Conservation (phyloP, 2,797 vertebrate species). For the Tenualosa thibaudeaui region DNA sequence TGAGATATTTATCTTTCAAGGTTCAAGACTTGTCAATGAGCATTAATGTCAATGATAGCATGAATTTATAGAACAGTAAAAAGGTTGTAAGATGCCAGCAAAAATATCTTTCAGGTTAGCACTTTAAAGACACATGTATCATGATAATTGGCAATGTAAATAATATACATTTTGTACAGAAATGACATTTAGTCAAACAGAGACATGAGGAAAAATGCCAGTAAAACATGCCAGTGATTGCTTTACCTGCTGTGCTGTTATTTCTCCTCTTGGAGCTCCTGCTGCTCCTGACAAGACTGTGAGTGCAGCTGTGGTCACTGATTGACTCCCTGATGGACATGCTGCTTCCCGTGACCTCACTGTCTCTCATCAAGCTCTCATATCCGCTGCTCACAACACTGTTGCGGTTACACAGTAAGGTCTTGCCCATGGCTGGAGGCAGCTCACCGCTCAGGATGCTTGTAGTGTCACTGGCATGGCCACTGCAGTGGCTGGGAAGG, state of each 20-base stretch:
- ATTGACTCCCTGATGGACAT: conserved; percentile 89
- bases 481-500: conserved; percentile 82
- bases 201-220: not conserved
- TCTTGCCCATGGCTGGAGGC: conserved; percentile 97
- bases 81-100: not conserved
- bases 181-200: not conserved
- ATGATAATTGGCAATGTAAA: not conserved
- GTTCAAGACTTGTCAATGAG: not conserved
- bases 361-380: conserved; percentile 93
- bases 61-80: not conserved
- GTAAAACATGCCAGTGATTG: not conserved
- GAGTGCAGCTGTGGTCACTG: conserved; percentile 86
- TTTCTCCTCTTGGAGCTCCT: conserved; percentile 84
- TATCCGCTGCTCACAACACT: conserved; percentile 95
- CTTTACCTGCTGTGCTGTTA: conserved; percentile 50
- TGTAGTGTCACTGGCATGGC: conserved; percentile 89
- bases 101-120: not conserved
- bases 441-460: conserved; percentile 90
- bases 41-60: not conserved
- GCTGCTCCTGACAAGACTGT: conserved; percentile 73
- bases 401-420: conserved; percentile 85
- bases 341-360: conserved; percentile 87
- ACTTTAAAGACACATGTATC: not conserved
- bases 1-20: not conserved
- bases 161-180: not conserved